These are phyloP conservation scores for Gymnosoma rotundatum DNA, from an alignment of 2,888 invertebrate genomes.

Conservation along the genomic window DNA sequence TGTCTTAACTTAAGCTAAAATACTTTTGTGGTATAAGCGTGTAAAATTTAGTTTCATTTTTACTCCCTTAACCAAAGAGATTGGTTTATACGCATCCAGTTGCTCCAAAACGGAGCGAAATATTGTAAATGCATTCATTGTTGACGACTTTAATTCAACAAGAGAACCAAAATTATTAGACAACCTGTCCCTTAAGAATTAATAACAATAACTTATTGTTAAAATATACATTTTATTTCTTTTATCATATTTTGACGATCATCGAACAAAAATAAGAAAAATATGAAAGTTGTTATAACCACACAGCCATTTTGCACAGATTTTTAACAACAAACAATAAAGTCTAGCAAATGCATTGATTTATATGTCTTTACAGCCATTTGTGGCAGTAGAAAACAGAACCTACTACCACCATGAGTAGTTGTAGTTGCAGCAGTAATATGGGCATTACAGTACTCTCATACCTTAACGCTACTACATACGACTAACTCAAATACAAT, in stretches of 20 bases:
- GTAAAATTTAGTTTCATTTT: too few species aligned
- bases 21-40: too few species aligned
- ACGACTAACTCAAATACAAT: slow-evolving; percentile 72
- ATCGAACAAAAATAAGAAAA: slow-evolving; percentile 24
- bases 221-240: slow-evolving; percentile 61
- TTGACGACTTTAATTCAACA: background rate
- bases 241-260: slow-evolving; percentile 70
- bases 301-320: slow-evolving; percentile 33
- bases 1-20: too few species aligned
- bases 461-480: background rate
- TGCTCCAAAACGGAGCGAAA: too few species aligned
- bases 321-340: slow-evolving; percentile 77
- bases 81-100: too few species aligned
- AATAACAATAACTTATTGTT: slow-evolving; percentile 64
- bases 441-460: background rate
- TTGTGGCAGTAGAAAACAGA: slow-evolving; percentile 10
- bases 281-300: slow-evolving; percentile 64
- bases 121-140: too few species aligned
- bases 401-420: slow-evolving; percentile 36
- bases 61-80: too few species aligned
- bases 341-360: slow-evolving; percentile 77
- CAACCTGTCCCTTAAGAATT: slow-evolving; percentile 66
- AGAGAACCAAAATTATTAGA: background rate
- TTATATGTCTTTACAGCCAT: slow-evolving; percentile 77
- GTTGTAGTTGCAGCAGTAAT: slow-evolving; percentile 24